phyloP scores from a whole-genome alignment of 2,797 vertebrate species.

The Gastrophryne carolinensis region DNA sequence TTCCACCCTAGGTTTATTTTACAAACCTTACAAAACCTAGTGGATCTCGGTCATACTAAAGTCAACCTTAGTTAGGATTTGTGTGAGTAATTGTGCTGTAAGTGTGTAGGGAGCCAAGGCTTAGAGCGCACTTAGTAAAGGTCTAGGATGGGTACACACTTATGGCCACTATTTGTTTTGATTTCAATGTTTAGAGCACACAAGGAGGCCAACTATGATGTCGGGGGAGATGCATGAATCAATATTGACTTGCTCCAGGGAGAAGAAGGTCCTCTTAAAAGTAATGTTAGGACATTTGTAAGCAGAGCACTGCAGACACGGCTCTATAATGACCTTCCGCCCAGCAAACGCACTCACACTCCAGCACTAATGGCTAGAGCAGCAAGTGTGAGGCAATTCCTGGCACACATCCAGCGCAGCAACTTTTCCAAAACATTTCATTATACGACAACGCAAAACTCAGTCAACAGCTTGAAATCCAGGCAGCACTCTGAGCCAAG shows the following conservation, averaged over 20 bases:
- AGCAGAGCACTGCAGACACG: neutral
- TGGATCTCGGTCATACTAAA: too few relatives aligned
- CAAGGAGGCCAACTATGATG: neutral
- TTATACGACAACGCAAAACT: neutral
- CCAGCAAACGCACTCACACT: neutral
- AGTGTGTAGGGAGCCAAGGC: too few relatives aligned
- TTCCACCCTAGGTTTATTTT: too few relatives aligned
- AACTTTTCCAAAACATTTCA: constrained; percentile 19
- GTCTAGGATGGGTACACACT: too few relatives aligned
- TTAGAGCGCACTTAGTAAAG: too few relatives aligned
- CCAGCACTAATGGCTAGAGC: neutral
- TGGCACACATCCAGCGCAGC: neutral
- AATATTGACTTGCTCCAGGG: neutral
- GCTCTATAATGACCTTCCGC: neutral
- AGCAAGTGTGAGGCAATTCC: neutral
- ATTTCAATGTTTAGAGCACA: too few relatives aligned
- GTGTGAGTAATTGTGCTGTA: too few relatives aligned
- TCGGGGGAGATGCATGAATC: neutral
- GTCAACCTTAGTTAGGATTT: too few relatives aligned
- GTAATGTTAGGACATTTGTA: neutral
- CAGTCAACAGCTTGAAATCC: neutral
- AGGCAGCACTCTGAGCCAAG: neutral
- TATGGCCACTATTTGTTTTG: too few relatives aligned
- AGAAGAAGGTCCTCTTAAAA: neutral
- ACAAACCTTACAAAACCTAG: too few relatives aligned